Evolutionary conservation across 2,113 vertebrate genomes (phyloP).

Genomic region (Crotalus tigris): DNA sequence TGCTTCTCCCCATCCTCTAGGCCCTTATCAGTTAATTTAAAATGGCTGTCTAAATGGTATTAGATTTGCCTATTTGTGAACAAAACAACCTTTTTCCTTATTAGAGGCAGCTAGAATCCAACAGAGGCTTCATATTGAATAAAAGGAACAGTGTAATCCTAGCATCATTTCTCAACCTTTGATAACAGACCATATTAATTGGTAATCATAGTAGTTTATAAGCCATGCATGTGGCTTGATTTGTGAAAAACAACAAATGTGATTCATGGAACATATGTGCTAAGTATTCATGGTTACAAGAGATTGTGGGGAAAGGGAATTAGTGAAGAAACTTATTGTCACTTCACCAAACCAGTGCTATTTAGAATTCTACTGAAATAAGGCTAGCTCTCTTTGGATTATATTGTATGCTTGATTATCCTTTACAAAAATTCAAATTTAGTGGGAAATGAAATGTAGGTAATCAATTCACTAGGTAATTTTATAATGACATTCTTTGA

Average conservation of each 20-base stretch:
- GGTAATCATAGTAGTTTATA: background rate
- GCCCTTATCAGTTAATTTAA: background rate
- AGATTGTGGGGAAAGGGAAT: background rate
- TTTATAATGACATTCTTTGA: background rate
- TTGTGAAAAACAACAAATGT: background rate
- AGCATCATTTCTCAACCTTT: background rate
- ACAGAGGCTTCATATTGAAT: background rate
- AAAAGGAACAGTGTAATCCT: background rate
- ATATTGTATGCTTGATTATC: background rate
- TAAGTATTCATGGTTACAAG: background rate
- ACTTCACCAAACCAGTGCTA: background rate
- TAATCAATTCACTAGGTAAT: background rate
- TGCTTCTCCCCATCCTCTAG: background rate
- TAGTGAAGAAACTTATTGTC: too few species aligned
- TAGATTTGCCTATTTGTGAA: background rate
- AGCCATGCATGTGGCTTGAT: background rate
- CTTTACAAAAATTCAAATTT: conserved; percentile 13
- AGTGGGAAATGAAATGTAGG: background rate
- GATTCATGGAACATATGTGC: background rate
- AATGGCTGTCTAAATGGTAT: background rate
- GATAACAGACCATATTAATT: background rate
- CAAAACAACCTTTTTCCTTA: background rate
- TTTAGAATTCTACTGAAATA: background rate
- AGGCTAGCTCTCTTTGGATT: background rate
- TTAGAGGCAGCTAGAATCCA: background rate